phyloP scores from a whole-genome alignment of 2,888 invertebrate genomes.

The Dryomyza anilis region DNA sequence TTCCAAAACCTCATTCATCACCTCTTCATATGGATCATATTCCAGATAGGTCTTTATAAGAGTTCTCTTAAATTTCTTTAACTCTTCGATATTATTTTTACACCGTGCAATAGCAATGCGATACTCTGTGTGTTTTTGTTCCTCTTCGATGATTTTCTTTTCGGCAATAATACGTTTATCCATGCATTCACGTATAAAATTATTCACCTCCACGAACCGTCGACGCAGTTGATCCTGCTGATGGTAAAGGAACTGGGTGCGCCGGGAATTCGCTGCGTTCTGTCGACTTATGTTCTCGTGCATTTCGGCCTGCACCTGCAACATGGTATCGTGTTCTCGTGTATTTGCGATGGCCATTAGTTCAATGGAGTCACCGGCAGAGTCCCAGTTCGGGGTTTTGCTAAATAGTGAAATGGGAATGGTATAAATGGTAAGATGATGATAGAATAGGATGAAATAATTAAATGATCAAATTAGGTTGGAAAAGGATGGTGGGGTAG shows the following conservation, averaged over 20 bases:
- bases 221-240: conserved; percentile 50
- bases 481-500: too few species aligned
- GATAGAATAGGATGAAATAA: too few species aligned
- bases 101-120: conserved; percentile 44
- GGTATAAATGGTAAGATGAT: too few species aligned
- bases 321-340: conserved; percentile 53
- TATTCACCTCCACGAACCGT: conserved; percentile 56
- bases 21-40: conserved; percentile 54
- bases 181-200: conserved; percentile 57
- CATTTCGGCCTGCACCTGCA: conserved; percentile 50
- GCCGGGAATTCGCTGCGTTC: conserved; percentile 45
- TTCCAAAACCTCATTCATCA: conserved; percentile 54
- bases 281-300: conserved; percentile 50
- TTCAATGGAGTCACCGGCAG: conserved; percentile 56
- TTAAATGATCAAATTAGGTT: too few species aligned
- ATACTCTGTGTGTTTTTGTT: conserved; percentile 44
- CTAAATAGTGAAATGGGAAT: too few species aligned
- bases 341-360: conserved; percentile 54
- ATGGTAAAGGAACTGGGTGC: conserved; percentile 50
- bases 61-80: conserved; percentile 46
- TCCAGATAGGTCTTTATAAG: conserved; percentile 50
- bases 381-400: conserved; percentile 59
- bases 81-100: conserved; percentile 39
- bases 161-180: conserved; percentile 53
- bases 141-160: conserved; percentile 49